Evolutionary conservation across 1,140 invertebrate species (phyloP), one percentile per base, ranked within the genome.

Genomic region (Linepithema humile): DNA sequence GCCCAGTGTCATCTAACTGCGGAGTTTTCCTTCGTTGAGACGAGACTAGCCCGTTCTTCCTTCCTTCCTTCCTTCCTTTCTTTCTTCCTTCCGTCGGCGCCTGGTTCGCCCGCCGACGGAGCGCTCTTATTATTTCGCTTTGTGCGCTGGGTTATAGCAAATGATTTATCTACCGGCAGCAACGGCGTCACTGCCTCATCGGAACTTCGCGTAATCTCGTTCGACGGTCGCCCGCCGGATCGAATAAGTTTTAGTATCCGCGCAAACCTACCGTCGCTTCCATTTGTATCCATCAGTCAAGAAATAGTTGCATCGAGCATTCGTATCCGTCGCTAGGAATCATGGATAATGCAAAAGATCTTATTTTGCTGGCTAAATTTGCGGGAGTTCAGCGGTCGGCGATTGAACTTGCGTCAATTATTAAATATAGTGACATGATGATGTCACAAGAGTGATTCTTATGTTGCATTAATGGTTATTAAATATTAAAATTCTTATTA

Each of bases 81-180:
- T 73, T 82, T 7, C 59, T 67, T 67, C 9, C 82, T 43, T 78
- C 20, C 55, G 70, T 64, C 53, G 45, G 3, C 57, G 7, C 0
- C 9, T 23, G 32, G 65, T 35, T 53, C 32, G 38, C 23, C 5
- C 29, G 38, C 29, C 70, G 78, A 65, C 45, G 43, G 62, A 84
- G 59, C 38, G 70, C 70, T 83, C 74, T 74, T 77, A 77, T 87
- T 84, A 67, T 45, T 67, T 55, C 48, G 67, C 70, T 86, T 72
- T 77, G 72, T 77, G 59, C 29, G 29, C 55, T 59, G 60, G 43
- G 65, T 80, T 87, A 83, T 82, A 85, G 84, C 87, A 88, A 92
- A 91, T 91, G 91, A 93, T 92, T 92, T 89, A 93, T 92, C 85
- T 83, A 60, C 64, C 84, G 32, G 85, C 85, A 64, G 60, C 83